These are phyloP conservation scores for Protosalanx chinensis DNA, from an alignment of 2,797 vertebrate species.

Conservation along the genomic window DNA sequence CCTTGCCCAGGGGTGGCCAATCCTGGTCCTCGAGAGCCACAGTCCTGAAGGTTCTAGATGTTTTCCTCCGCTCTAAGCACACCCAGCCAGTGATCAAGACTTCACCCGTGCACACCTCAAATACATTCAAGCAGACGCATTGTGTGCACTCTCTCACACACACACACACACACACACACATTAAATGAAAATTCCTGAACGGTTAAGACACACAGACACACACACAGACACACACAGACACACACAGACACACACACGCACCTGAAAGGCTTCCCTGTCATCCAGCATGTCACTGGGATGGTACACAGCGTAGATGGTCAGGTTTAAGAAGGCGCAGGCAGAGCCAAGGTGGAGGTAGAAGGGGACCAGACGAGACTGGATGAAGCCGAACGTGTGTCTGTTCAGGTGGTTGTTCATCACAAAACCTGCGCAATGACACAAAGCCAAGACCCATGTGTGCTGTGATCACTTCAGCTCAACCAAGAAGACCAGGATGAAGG, in stretches of 20 bases:
- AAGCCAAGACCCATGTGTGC: slow-evolving; percentile 3
- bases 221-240: not conserved
- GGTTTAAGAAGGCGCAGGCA: slow-evolving; percentile 81
- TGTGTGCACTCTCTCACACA: too few species aligned
- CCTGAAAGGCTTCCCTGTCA: slow-evolving; percentile 74
- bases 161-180: not conserved
- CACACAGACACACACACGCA: slow-evolving; percentile 30
- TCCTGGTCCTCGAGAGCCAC: too few species aligned
- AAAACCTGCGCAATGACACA: slow-evolving; percentile 61
- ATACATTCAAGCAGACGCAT: too few species aligned
- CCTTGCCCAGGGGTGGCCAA: too few species aligned
- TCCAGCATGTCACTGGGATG: slow-evolving; percentile 74
- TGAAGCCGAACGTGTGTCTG: slow-evolving; percentile 77
- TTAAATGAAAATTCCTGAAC: not conserved
- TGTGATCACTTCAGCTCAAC: not conserved
- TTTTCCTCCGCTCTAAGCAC: too few species aligned
- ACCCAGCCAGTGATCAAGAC: too few species aligned
- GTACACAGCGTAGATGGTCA: slow-evolving; percentile 75
- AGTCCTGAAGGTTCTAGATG: too few species aligned
- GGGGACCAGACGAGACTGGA: slow-evolving; percentile 81
- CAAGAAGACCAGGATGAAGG: not conserved
- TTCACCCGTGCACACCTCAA: too few species aligned
- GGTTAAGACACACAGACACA: not conserved
- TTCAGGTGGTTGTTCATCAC: slow-evolving; percentile 80
- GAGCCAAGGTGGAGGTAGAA: slow-evolving; percentile 81